Evolutionary conservation across 2,113 vertebrate genomes (phyloP), one percentile per base, ranked within the genome.

Genomic region (Erpornis zantholeuca): DNA sequence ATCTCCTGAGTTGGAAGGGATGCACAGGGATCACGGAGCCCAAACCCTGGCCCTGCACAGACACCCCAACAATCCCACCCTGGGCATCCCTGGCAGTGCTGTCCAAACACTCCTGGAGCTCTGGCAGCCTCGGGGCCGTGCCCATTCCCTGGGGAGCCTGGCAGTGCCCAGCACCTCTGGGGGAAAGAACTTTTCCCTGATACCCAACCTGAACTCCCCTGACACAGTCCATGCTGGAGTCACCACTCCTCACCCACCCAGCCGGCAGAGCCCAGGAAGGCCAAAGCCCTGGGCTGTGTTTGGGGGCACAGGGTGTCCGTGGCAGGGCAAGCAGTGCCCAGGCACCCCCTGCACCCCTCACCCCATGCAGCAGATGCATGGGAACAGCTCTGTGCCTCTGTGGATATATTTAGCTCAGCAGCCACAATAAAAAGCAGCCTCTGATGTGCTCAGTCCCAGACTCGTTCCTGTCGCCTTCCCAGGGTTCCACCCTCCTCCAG

Each of bases 41-140:
- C 69, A 73, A 1, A 9, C 0, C 45, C 70, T 35, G 33, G 11
- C 21, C 61, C 54, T 40, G 53, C 61, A 24, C 23, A 66, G 36
- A 38, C 45, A 13, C 19, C 33, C 19, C 52, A 20, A 21, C 50
- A 66, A 38, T 5, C 61, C n/a, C 53, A 53, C 20, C n/a, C 25
- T 47, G 38, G 0, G 20, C 50, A 84, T 12, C 50, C 24, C 53
- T 60, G 44, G 0, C 1, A 65, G 33, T 0, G 0, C 0, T 72
- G 52, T 11, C 36, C 68, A 59, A 73, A 38, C 2, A 0, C 45
- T 14, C 61, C 61, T 75, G 63, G 20, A 82, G 70, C 78, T 47
- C 28, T 35, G 86, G 23, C 45, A 82, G 77, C 53, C 44, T 53
- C 7, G 2, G 38, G 61, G 47, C n/a, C 0, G 3, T 35, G 47